These are phyloP conservation scores for Pogonophryne albipinna DNA, from an alignment of 2,797 vertebrate species.

Conservation along the genomic window DNA sequence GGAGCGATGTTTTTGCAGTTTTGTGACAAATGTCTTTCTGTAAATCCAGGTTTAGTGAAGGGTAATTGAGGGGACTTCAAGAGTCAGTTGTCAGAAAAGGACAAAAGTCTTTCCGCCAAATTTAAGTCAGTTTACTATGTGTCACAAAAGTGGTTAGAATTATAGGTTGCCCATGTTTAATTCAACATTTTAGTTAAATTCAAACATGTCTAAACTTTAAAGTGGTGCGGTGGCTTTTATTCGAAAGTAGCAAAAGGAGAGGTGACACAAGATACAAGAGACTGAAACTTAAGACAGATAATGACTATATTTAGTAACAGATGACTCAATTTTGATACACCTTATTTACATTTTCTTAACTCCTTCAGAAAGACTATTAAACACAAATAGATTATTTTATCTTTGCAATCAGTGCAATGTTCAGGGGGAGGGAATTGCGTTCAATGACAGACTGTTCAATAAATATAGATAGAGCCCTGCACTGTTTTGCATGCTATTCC, in stretches of 20 bases:
- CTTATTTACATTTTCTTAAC: background rate
- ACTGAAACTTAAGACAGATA: background rate
- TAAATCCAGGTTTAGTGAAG: conserved; percentile 82
- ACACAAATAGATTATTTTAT: background rate
- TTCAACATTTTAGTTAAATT: conserved; percentile 32
- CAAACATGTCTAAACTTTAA: conserved; percentile 49
- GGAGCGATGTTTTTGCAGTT: conserved; percentile 72
- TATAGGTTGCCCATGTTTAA: conserved; percentile 58
- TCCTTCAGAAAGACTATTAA: background rate
- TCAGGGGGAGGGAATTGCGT: background rate
- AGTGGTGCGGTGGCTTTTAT: conserved; percentile 30
- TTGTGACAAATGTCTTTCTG: conserved; percentile 78
- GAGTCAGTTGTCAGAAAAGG: conserved; percentile 70
- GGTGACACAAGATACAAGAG: conserved; percentile 21
- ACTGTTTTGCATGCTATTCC: background rate
- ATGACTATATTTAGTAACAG: background rate
- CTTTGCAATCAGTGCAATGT: background rate
- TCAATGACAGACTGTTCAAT: background rate
- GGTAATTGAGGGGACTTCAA: conserved; percentile 76
- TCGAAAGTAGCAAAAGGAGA: conserved; percentile 16
- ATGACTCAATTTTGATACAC: conserved; percentile 5
- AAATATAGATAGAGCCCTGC: background rate
- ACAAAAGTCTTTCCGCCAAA: conserved; percentile 73
- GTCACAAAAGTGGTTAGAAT: conserved; percentile 55
- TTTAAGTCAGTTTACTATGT: conserved; percentile 64